Evolutionary conservation across 2,888 invertebrate genomes (phyloP).

Genomic region (Thyatira batis): DNA sequence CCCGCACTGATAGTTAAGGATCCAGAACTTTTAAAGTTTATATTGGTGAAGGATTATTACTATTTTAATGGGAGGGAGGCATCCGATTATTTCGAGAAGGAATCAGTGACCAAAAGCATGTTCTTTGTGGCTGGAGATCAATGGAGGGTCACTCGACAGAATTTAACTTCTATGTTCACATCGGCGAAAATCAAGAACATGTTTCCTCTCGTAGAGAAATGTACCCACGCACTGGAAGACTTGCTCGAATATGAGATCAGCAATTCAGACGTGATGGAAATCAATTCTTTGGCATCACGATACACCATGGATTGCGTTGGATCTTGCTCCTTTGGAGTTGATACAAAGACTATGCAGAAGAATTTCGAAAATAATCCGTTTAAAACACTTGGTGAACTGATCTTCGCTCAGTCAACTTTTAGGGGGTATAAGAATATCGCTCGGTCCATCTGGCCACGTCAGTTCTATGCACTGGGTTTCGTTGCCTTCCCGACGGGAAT

Average conservation of each 20-base stretch:
- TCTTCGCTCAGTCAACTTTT: background rate
- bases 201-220: constrained; percentile 32
- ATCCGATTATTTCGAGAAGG: constrained; percentile 13
- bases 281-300: constrained; percentile 9
- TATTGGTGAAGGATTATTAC: constrained; percentile 29
- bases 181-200: constrained; percentile 25
- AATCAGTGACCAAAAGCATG: constrained; percentile 4
- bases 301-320: constrained; percentile 16
- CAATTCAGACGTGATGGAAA: constrained; percentile 8
- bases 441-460: constrained; percentile 12
- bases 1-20: constrained; percentile 28
- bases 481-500: constrained; percentile 4
- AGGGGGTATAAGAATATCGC: background rate
- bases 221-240: constrained; percentile 18
- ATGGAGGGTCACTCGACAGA: constrained; percentile 30
- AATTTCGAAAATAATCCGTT: constrained; percentile 9
- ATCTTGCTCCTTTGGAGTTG: constrained; percentile 12
- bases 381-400: constrained; percentile 5
- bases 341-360: constrained; percentile 13
- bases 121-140: constrained; percentile 11
- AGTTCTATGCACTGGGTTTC: constrained; percentile 14
- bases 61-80: constrained; percentile 28
- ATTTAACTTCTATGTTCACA: constrained; percentile 27
- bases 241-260: constrained; percentile 9
- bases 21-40: constrained; percentile 22